Percentiles rank a stretch among this genome's conserved stretches.
phyloP scores from a whole-genome alignment of 2,797 vertebrate genomes.

The Buphagus erythrorhynchus region DNA sequence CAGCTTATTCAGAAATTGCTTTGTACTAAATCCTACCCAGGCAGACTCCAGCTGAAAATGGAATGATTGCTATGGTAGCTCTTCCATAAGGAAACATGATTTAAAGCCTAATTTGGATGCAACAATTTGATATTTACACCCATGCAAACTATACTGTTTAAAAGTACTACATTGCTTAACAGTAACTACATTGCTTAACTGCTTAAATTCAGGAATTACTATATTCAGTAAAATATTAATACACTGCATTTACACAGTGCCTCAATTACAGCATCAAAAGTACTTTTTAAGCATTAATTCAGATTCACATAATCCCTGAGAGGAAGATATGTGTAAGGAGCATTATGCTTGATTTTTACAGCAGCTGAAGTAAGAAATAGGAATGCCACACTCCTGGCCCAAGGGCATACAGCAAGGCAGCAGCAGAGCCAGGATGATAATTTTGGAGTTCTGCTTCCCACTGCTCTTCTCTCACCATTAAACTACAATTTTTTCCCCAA shows the following conservation, averaged over 20 bases:
- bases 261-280: conserved; percentile 43
- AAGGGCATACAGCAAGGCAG: neutral
- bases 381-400: neutral
- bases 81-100: neutral
- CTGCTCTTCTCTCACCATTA: neutral
- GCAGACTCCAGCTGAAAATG: neutral
- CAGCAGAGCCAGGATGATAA: neutral
- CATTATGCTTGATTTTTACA: neutral
- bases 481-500: neutral
- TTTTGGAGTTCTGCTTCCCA: neutral
- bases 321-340: neutral
- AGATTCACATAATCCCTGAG: neutral
- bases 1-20: neutral
- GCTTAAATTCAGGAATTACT: conserved; percentile 40
- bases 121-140: conserved; percentile 38
- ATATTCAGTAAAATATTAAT: conserved; percentile 50
- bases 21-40: neutral
- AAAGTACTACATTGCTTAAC: too few relatives aligned
- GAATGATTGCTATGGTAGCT: neutral
- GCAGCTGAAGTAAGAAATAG: neutral
- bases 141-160: neutral
- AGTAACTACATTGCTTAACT: too few relatives aligned
- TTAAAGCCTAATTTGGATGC: conserved; percentile 7
- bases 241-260: neutral
- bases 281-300: conserved; percentile 33